Conservation (phyloP, 2,113 vertebrate genomes). For the Trochalopteron elliotii region DNA sequence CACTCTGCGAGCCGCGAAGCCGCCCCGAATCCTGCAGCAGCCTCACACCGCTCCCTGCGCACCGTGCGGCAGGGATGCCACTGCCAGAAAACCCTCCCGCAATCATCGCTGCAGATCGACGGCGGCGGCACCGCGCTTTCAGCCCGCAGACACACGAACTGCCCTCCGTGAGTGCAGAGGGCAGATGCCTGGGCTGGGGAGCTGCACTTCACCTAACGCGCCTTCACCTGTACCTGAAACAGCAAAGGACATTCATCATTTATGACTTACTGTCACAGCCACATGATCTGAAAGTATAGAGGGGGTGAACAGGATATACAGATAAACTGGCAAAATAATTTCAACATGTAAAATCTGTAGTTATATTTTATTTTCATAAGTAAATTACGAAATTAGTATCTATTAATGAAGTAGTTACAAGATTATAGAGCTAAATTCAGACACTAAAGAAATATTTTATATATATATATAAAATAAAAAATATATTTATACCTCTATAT, state of each 20-base stretch:
- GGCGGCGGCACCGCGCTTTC: not conserved
- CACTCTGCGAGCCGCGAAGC: too few species aligned
- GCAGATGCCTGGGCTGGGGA: not conserved
- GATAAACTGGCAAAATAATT: not conserved
- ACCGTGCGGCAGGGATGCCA: not conserved
- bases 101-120: not conserved
- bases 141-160: fast-evolving
- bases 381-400: not conserved
- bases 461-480: too few species aligned
- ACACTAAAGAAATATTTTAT: not conserved
- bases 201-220: fast-evolving
- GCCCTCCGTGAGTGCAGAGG: fast-evolving
- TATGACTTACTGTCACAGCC: not conserved
- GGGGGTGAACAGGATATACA: fast-evolving
- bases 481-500: too few species aligned
- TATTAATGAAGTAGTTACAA: not conserved
- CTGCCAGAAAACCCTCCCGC: not conserved
- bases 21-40: too few species aligned
- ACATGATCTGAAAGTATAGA: not conserved
- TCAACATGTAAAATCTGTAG: not conserved
- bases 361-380: not conserved
- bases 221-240: not conserved
- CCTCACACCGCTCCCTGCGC: too few species aligned
- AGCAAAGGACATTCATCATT: not conserved
- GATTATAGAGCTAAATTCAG: not conserved